These are phyloP conservation scores for Galeopsomyia nigrocyanea DNA, from an alignment of 2,888 invertebrate species.

Conservation along the genomic window DNA sequence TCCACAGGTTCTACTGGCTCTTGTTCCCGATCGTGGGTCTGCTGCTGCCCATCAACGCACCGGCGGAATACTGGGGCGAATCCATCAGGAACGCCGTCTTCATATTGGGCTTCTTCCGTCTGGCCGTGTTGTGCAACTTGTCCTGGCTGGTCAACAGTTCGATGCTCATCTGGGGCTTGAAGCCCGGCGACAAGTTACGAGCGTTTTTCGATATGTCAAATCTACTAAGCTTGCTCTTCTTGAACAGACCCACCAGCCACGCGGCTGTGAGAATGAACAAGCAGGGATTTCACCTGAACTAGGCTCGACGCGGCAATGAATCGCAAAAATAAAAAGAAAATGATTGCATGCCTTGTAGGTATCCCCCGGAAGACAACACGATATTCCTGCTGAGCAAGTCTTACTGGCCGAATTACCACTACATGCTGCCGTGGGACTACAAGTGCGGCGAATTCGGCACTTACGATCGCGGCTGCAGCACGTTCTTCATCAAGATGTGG, in stretches of 20 bases:
- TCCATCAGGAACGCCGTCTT: slow-evolving; percentile 74
- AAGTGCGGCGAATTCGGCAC: slow-evolving; percentile 86
- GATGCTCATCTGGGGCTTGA: slow-evolving; percentile 80
- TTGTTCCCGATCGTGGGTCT: slow-evolving; percentile 77
- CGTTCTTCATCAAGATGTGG: slow-evolving; percentile 79
- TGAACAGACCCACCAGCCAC: slow-evolving; percentile 62
- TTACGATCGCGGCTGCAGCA: slow-evolving; percentile 77
- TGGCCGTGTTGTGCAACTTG: slow-evolving; percentile 75
- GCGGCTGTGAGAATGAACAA: slow-evolving; percentile 58
- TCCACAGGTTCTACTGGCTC: slow-evolving; percentile 77
- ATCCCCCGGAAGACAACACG: slow-evolving; percentile 79
- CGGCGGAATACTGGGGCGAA: slow-evolving; percentile 85
- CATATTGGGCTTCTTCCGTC: slow-evolving; percentile 79
- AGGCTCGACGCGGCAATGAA: too few relatives aligned
- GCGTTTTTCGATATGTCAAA: slow-evolving; percentile 55
- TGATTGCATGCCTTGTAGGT: slow-evolving; percentile 71
- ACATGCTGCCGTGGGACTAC: slow-evolving; percentile 83
- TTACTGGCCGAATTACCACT: slow-evolving; percentile 87
- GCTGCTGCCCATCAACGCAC: slow-evolving; percentile 81
- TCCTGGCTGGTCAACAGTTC: slow-evolving; percentile 83
- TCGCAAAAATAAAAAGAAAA: too few relatives aligned
- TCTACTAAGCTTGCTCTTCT: slow-evolving; percentile 56
- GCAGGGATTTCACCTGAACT: slow-evolving; percentile 53
- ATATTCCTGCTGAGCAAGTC: slow-evolving; percentile 82
- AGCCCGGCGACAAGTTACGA: slow-evolving; percentile 79